Evolutionary conservation across 2,888 invertebrate species (phyloP).

Genomic region (Harpagoxenus sublaevis): DNA sequence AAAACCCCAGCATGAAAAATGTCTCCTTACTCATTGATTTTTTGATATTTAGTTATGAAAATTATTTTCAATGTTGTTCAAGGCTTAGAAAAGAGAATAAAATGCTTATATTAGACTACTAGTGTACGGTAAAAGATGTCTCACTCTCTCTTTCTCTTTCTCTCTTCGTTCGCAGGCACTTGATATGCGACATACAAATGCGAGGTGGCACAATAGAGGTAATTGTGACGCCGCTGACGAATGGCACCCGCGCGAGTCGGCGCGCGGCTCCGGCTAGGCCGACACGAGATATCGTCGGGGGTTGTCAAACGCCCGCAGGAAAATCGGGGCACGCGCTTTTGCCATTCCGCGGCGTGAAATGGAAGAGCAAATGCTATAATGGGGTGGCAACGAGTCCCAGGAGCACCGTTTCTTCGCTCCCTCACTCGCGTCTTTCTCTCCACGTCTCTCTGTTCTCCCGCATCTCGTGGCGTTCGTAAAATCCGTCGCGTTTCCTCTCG

Average conservation of each 20-base stretch:
- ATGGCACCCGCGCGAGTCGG: constrained; percentile 79
- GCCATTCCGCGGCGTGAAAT: constrained; percentile 78
- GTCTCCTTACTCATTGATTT: too few relatives aligned
- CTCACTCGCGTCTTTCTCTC: constrained; percentile 58
- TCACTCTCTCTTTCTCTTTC: background rate
- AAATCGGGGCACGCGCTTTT: constrained; percentile 79
- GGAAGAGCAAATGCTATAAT: constrained; percentile 84
- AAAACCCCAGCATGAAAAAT: too few relatives aligned
- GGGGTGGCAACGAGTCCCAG: constrained; percentile 86
- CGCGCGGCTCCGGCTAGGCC: constrained; percentile 36
- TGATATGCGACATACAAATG: constrained; percentile 79
- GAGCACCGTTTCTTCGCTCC: constrained; percentile 83
- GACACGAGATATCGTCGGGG: constrained; percentile 55
- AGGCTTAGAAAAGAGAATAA: too few relatives aligned
- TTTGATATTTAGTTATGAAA: too few relatives aligned
- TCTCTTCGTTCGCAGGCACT: constrained; percentile 48
- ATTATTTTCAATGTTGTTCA: too few relatives aligned
- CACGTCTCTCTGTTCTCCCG: constrained; percentile 26
- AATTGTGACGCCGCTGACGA: constrained; percentile 83
- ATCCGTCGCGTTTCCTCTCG: constrained; percentile 17
- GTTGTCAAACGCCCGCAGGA: constrained; percentile 63
- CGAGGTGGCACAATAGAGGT: constrained; percentile 80
- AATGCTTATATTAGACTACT: too few relatives aligned
- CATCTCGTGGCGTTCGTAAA: constrained; percentile 16
- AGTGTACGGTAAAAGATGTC: background rate